Evolutionary conservation across 1,140 invertebrate genomes (phyloP), one percentile per base, ranked within the genome.

Genomic region (Atta colombica): DNA sequence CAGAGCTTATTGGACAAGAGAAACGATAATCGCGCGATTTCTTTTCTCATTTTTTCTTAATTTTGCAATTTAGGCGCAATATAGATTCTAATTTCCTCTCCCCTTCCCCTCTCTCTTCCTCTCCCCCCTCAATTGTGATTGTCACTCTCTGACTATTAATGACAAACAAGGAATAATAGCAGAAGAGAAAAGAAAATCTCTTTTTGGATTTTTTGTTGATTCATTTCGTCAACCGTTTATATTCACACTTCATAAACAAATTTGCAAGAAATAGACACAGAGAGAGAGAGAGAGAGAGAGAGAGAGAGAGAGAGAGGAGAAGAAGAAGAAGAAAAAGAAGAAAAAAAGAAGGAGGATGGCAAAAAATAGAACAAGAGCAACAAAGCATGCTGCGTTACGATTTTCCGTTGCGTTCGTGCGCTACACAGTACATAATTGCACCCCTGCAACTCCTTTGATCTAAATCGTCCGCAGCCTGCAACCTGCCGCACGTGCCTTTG

Each of bases 91-190:
- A 89, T 89, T 89, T 75, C 58, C 25, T 39, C 21, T 78, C 18
- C 14, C 3, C 45, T 68, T 31, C 14, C 25, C 21, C 28, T 78
- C 28, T 45, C 14, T 39, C 53, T 3, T 4, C 10, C 35, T 8
- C 39, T 53, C 25, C 45, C 2, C 60, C 60, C 21, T 28, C 31
- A 61, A 66, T 49, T 0, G 5, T 18, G 55, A 89, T 28, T 84
- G 35, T 49, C 82, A 8, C 68, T 74, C 75, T 89, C 87, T 77
- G 84, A 86, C 75, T 89, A 81, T 89, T 89, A 89, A 89, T 81
- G n/a, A 49, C 25, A 45, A 66, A 77, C 63, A 16, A 72, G 51
- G 1, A 16, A 72, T 28, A 18, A 60, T 18, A 60, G n/a, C 39
- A 3, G 12, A 7, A 10, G 16, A 71, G 25, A 84, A 12, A 49